These are phyloP conservation scores for Microchirus variegatus DNA, from an alignment of 2,797 vertebrate species.

Conservation along the genomic window DNA sequence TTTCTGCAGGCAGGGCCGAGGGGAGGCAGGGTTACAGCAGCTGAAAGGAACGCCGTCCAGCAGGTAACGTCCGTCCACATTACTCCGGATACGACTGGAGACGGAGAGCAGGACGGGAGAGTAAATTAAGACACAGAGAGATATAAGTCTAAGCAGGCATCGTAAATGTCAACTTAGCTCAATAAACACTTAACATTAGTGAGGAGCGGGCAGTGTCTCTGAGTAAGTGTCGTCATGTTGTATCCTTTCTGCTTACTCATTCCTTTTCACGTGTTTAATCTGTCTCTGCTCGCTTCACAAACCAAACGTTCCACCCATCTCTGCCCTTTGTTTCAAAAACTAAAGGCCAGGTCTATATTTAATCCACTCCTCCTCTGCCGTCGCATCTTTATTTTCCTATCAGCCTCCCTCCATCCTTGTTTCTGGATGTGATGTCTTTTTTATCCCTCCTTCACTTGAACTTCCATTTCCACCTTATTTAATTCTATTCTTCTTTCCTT, in stretches of 20 bases:
- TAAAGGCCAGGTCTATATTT: constrained; percentile 63
- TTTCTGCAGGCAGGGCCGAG: constrained; percentile 93
- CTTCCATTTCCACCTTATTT: constrained; percentile 9
- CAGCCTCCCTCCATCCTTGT: constrained; percentile 26
- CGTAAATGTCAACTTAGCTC: neutral
- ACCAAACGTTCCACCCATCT: constrained; percentile 30
- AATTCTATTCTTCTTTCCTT: too few relatives aligned
- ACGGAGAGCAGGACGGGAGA: neutral
- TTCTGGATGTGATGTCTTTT: constrained; percentile 24
- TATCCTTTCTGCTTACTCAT: constrained; percentile 32
- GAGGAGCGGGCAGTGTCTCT: constrained; percentile 7
- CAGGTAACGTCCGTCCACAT: constrained; percentile 93
- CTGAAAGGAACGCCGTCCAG: constrained; percentile 95
- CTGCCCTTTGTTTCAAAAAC: constrained; percentile 39
- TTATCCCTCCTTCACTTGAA: constrained; percentile 32
- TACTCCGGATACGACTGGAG: constrained; percentile 93
- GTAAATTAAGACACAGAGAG: constrained; percentile 1
- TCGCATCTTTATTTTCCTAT: constrained; percentile 22
- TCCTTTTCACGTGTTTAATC: constrained; percentile 38
- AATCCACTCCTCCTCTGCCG: constrained; percentile 20
- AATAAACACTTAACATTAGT: neutral
- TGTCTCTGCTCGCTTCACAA: constrained; percentile 19
- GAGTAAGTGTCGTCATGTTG: constrained; percentile 20
- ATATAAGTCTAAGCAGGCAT: too few relatives aligned
- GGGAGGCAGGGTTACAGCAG: constrained; percentile 96